Evolutionary conservation across 2,888 invertebrate genomes (phyloP).

Genomic region (Frankliniella intonsa): DNA sequence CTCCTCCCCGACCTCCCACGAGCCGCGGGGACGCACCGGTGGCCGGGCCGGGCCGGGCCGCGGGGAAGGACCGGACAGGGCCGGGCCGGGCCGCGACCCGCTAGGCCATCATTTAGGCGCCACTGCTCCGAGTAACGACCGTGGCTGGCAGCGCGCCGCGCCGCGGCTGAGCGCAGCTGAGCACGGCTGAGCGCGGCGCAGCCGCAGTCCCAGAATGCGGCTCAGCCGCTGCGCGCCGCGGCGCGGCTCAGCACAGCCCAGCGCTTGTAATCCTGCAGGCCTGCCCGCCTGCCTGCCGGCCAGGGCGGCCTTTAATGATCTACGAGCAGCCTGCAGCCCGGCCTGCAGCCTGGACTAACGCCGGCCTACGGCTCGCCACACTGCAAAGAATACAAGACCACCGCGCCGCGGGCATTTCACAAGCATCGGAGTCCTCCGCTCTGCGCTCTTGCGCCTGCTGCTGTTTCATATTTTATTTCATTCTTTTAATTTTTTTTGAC

Average conservation of each 20-base stretch:
- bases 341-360: too few relatives aligned
- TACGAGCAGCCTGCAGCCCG: too few relatives aligned
- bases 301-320: background rate
- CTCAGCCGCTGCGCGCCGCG: background rate
- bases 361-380: too few relatives aligned
- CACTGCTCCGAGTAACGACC: conserved; percentile 9
- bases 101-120: conserved; percentile 12
- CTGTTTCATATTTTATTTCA: too few relatives aligned
- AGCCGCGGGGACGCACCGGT: background rate
- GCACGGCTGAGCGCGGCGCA: background rate
- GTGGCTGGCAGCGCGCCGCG: background rate
- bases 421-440: too few relatives aligned
- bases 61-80: background rate
- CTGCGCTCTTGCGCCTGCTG: too few relatives aligned
- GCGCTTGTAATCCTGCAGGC: background rate
- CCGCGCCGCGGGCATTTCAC: too few relatives aligned
- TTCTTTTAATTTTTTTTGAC: too few relatives aligned
- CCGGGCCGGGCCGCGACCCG: background rate
- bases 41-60: background rate
- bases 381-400: too few relatives aligned
- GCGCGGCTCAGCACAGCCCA: background rate
- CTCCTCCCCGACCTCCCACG: too few relatives aligned
- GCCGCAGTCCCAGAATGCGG: background rate
- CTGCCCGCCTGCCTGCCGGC: background rate
- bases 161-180: background rate